phyloP scores from a whole-genome alignment of 2,797 vertebrate genomes.

The Spinus pinus region DNA sequence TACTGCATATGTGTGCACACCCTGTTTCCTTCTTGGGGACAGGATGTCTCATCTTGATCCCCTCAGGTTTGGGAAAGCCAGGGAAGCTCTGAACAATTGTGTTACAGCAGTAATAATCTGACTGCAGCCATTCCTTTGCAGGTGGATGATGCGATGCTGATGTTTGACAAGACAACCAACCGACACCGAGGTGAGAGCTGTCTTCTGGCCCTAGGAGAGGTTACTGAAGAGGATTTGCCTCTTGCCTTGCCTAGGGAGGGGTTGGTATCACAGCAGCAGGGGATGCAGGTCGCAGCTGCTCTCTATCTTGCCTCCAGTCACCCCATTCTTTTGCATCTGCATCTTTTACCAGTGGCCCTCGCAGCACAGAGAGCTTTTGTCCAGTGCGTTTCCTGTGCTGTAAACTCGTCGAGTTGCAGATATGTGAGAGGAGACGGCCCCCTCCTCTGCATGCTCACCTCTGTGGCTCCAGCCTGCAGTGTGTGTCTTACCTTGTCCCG shows the following conservation, averaged over 20 bases:
- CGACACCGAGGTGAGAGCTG: conserved; percentile 92
- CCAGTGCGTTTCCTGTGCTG: conserved; percentile 71
- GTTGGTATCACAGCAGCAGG: conserved; percentile 36
- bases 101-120: not conserved
- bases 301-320: conserved; percentile 71
- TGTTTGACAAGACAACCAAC: conserved; percentile 99
- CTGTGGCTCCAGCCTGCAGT: not conserved
- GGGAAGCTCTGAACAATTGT: not conserved
- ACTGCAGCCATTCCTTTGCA: conserved; percentile 68
- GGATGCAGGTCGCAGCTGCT: conserved; percentile 66
- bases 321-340: conserved; percentile 68
- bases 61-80: not conserved
- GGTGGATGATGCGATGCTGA: conserved; percentile 99
- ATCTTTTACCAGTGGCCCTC: conserved; percentile 56
- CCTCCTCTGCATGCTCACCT: conserved; percentile 31
- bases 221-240: not conserved
- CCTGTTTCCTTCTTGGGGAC: not conserved
- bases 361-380: conserved; percentile 80
- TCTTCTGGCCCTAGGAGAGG: conserved; percentile 37
- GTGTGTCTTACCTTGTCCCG: conserved; percentile 66
- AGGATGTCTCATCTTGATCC: not conserved
- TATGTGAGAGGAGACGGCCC: conserved; percentile 55
- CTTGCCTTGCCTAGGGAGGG: conserved; percentile 61
- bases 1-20: not conserved
- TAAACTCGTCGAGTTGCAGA: conserved; percentile 69